A percentile compares a stretch with the other conserved stretches of the same genome.
These are phyloP conservation scores for Cynoglossus semilaevis DNA, from an alignment of 2,113 vertebrate species.

Conservation along the genomic window DNA sequence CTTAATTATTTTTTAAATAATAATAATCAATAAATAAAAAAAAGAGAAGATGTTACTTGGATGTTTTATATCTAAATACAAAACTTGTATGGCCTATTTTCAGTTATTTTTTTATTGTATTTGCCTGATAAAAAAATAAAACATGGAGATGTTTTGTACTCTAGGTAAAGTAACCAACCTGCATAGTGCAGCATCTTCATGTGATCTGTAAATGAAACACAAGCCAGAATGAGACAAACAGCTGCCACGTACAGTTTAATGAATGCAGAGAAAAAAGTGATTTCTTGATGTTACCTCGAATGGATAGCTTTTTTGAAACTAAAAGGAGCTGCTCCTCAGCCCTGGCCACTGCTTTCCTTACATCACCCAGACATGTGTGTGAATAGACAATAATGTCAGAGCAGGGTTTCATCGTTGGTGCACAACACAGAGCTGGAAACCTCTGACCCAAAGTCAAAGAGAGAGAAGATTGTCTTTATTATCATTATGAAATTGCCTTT, in stretches of 20 bases:
- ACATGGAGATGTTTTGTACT: no score
- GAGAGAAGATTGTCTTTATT: not conserved
- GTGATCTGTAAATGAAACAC: conserved; percentile 48
- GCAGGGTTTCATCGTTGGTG: not conserved
- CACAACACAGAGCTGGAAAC: conserved; percentile 49
- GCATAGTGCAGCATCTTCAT: conserved; percentile 53
- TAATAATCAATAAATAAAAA: not conserved
- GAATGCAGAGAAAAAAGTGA: accelerated
- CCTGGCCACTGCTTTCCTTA: conserved; percentile 27
- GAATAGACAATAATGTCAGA: conserved; percentile 38
- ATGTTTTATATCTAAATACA: no score
- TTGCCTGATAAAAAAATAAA: no score
- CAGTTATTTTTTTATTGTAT: no score
- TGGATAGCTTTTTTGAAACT: conserved; percentile 31
- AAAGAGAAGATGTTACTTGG: no score
- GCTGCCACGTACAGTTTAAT: not conserved
- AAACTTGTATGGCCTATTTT: no score
- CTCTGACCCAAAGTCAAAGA: conserved; percentile 31
- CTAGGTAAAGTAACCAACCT: conserved; percentile 38
- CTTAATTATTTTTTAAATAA: no score
- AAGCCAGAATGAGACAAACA: not conserved
- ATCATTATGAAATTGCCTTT: no score
- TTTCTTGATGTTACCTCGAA: conserved; percentile 37
- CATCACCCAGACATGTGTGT: conserved; percentile 44
- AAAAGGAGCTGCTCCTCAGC: conserved; percentile 37